Base-by-base conservation (phyloP, 2,113 vertebrate genomes). In the Megalops atlanticus region DNA sequence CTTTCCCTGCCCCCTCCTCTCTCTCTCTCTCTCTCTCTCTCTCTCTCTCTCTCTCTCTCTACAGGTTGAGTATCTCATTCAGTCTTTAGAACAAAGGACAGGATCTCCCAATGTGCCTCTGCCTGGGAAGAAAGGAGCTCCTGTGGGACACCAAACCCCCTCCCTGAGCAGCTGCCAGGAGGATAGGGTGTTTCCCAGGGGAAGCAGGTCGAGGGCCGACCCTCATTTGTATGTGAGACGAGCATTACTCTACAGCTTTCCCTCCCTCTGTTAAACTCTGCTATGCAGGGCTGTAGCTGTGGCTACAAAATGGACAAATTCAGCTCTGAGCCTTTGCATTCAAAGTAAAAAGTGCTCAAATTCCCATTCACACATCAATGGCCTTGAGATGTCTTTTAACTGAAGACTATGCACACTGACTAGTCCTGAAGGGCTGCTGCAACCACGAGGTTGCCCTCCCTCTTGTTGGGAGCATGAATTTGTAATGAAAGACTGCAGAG, bases 41-140 rank as follows among this genome's bases (percentile, higher is more conserved):
- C 69, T 31, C 35, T 36, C 45, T 8, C 45, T 21, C 45, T 45
- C 0, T 54, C 49, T 39, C 10, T 36, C 24, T 24, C 72, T 41
- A 47, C 12, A 80, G 79, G 41, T 31, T 74, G 43, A 80, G 47
- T 80, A 74, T 80, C 70, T 73, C 43, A 73, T 80, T 80, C 79
- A 80, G 79, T 73, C 45, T 31, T 73, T 39, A 54, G 41, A 73
- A 80, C 72, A 74, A 80, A 80, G 45, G 70, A 80, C 70, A 74
- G 79, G 47, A 80, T 80, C 79, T 73, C 68, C 68, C 78, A 31
- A 80, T 69, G 24, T 41, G 70, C 68, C 70, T 73, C 33, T 52
- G 45, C n/a, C 33, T 21, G 36, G 54, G 45, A 74, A 73, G 70
- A 80, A 80, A 80, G 69, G 35, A 38, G 18, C 35, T 38, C 79